Conservation (phyloP, 2,888 invertebrate genomes). For the Gymnoscelis rufifasciata region DNA sequence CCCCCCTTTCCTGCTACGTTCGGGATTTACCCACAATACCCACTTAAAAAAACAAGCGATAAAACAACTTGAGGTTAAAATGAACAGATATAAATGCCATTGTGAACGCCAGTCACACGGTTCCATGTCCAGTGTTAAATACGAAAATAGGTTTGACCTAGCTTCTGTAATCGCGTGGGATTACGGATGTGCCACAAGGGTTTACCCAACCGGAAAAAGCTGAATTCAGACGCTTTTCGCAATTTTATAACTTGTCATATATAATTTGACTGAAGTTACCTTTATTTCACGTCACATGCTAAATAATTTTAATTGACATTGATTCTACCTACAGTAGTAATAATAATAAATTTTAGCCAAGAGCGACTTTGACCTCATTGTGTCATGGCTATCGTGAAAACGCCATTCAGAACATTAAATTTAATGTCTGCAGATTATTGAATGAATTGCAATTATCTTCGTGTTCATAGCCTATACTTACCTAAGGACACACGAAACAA, state of each 20-base stretch:
- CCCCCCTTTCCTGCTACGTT: slow-evolving; percentile 13
- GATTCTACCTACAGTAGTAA: no score
- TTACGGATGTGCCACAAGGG: slow-evolving; percentile 59
- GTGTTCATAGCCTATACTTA: slow-evolving; percentile 13
- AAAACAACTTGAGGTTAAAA: background rate
- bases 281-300: no score
- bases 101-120: slow-evolving; percentile 16
- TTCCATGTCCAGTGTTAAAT: slow-evolving; percentile 48
- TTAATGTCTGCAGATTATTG: background rate
- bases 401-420: no score
- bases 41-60: background rate
- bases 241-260: slow-evolving; percentile 28
- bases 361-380: background rate
- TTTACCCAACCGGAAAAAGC: slow-evolving; percentile 55
- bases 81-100: slow-evolving; percentile 33
- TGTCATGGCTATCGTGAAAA: no score
- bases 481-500: slow-evolving; percentile 58
- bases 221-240: slow-evolving; percentile 39
- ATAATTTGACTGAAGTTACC: background rate
- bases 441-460: background rate
- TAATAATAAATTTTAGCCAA: no score
- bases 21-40: slow-evolving; percentile 17
- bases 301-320: no score
- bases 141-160: slow-evolving; percentile 60
- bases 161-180: slow-evolving; percentile 55